These are phyloP conservation scores for Catharus minimus DNA, from an alignment of 2,113 vertebrate genomes.

Conservation along the genomic window DNA sequence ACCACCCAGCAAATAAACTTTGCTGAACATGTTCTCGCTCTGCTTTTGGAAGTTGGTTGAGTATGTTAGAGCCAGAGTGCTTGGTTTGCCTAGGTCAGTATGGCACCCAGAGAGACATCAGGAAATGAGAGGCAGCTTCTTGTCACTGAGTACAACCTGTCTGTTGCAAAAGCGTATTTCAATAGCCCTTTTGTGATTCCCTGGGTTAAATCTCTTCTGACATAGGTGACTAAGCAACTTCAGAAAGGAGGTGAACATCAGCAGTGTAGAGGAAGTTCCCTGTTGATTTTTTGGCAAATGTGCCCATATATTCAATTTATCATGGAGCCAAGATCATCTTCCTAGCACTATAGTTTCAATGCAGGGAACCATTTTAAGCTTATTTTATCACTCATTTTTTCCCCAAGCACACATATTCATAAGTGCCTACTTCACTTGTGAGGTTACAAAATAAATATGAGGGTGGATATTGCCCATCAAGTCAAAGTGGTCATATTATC, in stretches of 20 bases:
- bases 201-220: background rate
- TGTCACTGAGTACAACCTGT: background rate
- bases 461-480: background rate
- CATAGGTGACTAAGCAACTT: background rate
- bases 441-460: background rate
- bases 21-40: background rate
- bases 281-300: background rate
- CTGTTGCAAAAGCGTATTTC: background rate
- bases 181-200: background rate
- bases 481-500: background rate
- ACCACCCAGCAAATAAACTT: background rate
- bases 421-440: background rate
- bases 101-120: background rate
- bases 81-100: background rate
- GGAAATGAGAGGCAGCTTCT: background rate
- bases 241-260: background rate
- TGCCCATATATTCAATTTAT: background rate
- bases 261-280: background rate
- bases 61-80: background rate
- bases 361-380: background rate
- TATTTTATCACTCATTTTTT: background rate
- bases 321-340: background rate
- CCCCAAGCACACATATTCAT: accelerated
- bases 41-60: background rate
- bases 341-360: background rate